Percentiles rank a stretch among this genome's conserved stretches.
These are phyloP conservation scores for Papilio glaucus DNA, from an alignment of 1,140 invertebrate genomes.

Conservation along the genomic window DNA sequence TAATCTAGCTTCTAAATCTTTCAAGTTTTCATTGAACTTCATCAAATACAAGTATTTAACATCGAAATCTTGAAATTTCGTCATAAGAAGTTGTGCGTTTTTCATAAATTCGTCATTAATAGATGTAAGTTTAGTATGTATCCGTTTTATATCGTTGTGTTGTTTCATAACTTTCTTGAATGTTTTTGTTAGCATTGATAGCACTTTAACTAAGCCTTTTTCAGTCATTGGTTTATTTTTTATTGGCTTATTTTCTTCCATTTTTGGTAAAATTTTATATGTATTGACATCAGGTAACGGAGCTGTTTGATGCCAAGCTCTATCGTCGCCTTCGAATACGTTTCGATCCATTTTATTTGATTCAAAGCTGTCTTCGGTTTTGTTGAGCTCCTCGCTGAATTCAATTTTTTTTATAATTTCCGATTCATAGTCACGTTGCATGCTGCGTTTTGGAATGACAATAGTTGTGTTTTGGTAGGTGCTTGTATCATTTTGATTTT, in stretches of 20 bases:
- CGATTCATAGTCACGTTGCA: conserved; percentile 51
- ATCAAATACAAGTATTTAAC: conserved; percentile 58
- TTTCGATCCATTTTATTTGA: conserved; percentile 52
- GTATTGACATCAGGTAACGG: conserved; percentile 48
- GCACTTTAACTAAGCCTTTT: conserved; percentile 67
- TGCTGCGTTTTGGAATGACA: conserved; percentile 56
- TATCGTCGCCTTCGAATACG: conserved; percentile 56
- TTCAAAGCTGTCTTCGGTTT: conserved; percentile 44
- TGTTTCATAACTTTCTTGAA: conserved; percentile 77
- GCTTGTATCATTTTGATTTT: conserved; percentile 31
- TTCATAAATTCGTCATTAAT: conserved; percentile 64
- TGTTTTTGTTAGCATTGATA: conserved; percentile 71
- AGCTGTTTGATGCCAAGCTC: conserved; percentile 54
- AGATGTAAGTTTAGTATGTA: conserved; percentile 54
- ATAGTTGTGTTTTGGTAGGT: conserved; percentile 30
- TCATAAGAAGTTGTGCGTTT: conserved; percentile 52
- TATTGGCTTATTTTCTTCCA: conserved; percentile 41
- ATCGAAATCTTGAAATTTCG: conserved; percentile 66
- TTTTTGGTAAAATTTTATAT: conserved; percentile 60
- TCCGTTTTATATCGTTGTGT: conserved; percentile 68
- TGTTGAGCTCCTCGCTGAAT: conserved; percentile 51
- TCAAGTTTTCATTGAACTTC: conserved; percentile 58
- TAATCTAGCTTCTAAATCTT: conserved; percentile 53
- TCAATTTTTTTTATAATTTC: conserved; percentile 57
- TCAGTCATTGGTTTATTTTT: conserved; percentile 60